Conservation (phyloP, 2,888 invertebrate genomes). For the Nebria brevicollis region DNA sequence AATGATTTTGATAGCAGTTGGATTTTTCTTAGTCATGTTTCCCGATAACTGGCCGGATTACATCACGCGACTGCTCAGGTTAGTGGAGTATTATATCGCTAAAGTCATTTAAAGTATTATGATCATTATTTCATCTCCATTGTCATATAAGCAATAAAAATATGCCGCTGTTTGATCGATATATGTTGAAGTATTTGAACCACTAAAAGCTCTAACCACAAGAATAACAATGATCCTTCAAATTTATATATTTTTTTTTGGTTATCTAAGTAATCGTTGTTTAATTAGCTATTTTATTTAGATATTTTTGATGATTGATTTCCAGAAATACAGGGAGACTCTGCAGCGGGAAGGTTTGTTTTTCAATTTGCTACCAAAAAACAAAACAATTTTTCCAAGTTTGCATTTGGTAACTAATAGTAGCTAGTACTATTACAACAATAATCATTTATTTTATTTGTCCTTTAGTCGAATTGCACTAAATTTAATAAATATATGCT, state of each 20-base stretch:
- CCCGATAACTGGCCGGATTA: conserved; percentile 98
- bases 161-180: background rate
- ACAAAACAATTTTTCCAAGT: conserved; percentile 36
- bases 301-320: conserved; percentile 57
- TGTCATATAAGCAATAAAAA: conserved; percentile 7
- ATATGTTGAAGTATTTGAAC: background rate
- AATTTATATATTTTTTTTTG: conserved; percentile 14
- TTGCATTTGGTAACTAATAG: conserved; percentile 43
- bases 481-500: conserved; percentile 9
- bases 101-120: background rate
- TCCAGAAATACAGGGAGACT: conserved; percentile 62
- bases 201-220: background rate
- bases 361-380: conserved; percentile 46
- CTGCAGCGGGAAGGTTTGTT: conserved; percentile 64
- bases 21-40: conserved; percentile 93
- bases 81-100: conserved; percentile 55
- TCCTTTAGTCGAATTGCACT: background rate
- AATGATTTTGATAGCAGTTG: conserved; percentile 88
- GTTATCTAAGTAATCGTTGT: conserved; percentile 31
- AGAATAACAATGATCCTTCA: conserved; percentile 6
- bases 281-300: conserved; percentile 44
- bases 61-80: conserved; percentile 89
- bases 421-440: conserved; percentile 33
- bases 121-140: background rate
- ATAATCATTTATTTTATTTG: background rate